phyloP scores from a whole-genome alignment of 1,140 invertebrate species.

The Brachionus plicatilis region DNA sequence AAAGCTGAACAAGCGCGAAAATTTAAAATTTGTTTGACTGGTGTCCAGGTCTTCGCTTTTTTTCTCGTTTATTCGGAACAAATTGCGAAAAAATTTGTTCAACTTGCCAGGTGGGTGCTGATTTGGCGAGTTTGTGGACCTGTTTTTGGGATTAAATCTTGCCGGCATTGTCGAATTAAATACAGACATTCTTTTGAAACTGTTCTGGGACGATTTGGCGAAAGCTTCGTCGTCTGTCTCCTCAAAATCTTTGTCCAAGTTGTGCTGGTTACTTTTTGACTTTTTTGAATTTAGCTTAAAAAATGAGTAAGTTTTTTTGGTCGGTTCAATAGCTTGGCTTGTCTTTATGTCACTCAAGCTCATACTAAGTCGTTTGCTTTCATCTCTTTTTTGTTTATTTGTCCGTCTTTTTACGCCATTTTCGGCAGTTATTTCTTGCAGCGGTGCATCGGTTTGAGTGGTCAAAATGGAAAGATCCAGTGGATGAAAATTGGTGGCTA shows the following conservation, averaged over 20 bases:
- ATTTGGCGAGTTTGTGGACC: background rate
- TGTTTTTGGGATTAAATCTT: background rate
- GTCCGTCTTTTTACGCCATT: background rate
- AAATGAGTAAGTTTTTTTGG: background rate
- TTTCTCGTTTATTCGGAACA: background rate
- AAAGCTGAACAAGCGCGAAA: conserved; percentile 16
- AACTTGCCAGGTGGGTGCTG: background rate
- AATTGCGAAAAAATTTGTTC: background rate
- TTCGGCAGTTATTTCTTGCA: background rate
- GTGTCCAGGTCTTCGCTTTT: background rate
- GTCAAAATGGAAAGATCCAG: background rate
- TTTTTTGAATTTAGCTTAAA: conserved; percentile 18
- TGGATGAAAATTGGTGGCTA: conserved; percentile 37
- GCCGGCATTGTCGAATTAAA: conserved; percentile 23
- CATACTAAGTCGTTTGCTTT: background rate
- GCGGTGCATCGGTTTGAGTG: background rate
- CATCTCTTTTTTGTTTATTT: conserved; percentile 5
- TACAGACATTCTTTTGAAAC: background rate
- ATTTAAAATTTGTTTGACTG: conserved; percentile 29
- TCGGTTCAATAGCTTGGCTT: background rate
- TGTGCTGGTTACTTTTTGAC: conserved; percentile 15
- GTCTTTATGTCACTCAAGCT: conserved; percentile 15
- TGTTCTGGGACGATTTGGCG: background rate
- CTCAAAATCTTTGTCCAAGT: background rate
- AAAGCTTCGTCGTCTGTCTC: conserved; percentile 1